A percentile compares a stretch with the other conserved stretches of the same genome.
Conservation (phyloP, 2,888 invertebrate species). For the Agrochola lychnidis region DNA sequence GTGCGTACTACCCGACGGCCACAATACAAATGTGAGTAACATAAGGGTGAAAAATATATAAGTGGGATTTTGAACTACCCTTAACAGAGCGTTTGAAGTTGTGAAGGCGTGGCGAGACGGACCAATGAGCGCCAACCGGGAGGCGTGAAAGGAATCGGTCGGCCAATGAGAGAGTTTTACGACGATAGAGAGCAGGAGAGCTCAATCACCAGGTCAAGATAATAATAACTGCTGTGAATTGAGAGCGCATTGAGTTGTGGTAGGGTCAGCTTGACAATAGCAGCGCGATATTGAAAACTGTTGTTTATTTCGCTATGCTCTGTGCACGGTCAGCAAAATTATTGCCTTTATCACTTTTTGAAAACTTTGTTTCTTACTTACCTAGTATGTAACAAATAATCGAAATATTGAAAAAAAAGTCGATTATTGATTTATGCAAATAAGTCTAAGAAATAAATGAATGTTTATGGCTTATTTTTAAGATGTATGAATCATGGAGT, state of each 20-base stretch:
- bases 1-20: conserved; percentile 85
- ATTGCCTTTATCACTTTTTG: conserved; percentile 52
- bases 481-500: conserved; percentile 19
- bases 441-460: background rate
- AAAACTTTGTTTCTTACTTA: conserved; percentile 13
- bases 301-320: conserved; percentile 71
- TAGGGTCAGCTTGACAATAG: conserved; percentile 88
- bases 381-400: background rate
- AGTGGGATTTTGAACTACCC: conserved; percentile 88
- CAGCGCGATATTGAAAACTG: conserved; percentile 83
- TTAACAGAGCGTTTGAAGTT: conserved; percentile 85
- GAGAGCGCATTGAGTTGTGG: conserved; percentile 89
- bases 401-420: background rate
- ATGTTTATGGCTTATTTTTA: conserved; percentile 10
- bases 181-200: conserved; percentile 87
- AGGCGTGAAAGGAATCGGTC: conserved; percentile 82
- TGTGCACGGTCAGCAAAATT: conserved; percentile 74
- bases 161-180: conserved; percentile 80
- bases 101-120: conserved; percentile 81
- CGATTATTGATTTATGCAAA: conserved; percentile 10
- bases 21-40: conserved; percentile 87
- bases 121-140: conserved; percentile 82
- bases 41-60: conserved; percentile 90
- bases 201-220: conserved; percentile 90
- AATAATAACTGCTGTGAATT: conserved; percentile 90